These are phyloP conservation scores for Synergus gifuensis DNA, from an alignment of 2,888 invertebrate species.

Conservation along the genomic window DNA sequence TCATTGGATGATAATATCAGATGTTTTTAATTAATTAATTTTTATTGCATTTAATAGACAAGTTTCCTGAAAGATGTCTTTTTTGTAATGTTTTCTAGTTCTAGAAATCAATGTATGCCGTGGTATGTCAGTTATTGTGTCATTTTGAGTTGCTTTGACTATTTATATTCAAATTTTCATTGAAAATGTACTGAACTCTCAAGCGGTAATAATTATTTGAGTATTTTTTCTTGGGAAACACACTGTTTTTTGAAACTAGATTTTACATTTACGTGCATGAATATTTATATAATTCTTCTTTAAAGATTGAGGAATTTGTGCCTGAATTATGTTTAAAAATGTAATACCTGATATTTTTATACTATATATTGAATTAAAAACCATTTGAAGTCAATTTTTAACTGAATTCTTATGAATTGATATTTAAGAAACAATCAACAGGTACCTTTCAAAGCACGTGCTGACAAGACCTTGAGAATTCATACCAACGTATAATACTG, in stretches of 20 bases:
- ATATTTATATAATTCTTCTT: background rate
- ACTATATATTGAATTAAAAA: too few relatives aligned
- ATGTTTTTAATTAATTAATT: background rate
- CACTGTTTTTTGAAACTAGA: background rate
- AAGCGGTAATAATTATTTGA: background rate
- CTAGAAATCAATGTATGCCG: background rate
- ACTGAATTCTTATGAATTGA: too few relatives aligned
- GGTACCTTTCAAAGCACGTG: slow-evolving; percentile 69
- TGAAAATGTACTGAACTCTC: background rate
- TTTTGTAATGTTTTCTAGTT: background rate
- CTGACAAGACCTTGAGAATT: slow-evolving; percentile 70
- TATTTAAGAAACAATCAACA: background rate
- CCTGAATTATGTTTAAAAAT: background rate
- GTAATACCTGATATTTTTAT: background rate
- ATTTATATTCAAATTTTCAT: background rate
- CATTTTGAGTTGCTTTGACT: background rate
- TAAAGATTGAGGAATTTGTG: background rate
- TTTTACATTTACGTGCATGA: background rate
- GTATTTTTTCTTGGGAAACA: background rate
- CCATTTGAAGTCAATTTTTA: too few relatives aligned
- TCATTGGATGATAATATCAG: background rate
- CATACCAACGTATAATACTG: slow-evolving; percentile 62
- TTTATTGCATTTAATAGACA: too few relatives aligned
- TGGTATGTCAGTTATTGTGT: background rate
- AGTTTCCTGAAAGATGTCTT: too few relatives aligned